A percentile compares a stretch with the other conserved stretches of the same genome.
Conservation (phyloP, 1,140 invertebrate species). For the Dendrolimus punctatus region DNA sequence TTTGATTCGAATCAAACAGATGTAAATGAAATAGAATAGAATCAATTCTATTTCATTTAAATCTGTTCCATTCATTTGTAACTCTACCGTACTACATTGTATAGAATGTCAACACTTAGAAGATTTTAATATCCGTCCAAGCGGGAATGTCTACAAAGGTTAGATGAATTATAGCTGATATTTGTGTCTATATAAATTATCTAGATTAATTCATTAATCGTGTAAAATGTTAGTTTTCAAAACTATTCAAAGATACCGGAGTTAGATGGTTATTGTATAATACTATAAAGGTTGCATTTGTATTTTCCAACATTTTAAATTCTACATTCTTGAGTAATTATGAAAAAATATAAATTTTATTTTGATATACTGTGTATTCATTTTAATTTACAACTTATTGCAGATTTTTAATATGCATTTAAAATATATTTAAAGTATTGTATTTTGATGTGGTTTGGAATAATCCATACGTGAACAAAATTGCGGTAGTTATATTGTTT, state of each 20-base stretch:
- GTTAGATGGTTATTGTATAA: slow-evolving; percentile 8
- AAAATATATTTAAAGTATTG: too few species aligned
- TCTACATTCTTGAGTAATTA: too few species aligned
- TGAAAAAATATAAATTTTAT: too few species aligned
- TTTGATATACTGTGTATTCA: too few species aligned
- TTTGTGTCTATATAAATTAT: slow-evolving; percentile 27
- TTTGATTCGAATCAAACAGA: too few species aligned
- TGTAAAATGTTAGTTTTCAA: slow-evolving; percentile 23
- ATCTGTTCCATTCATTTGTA: not conserved
- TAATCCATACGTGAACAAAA: too few species aligned
- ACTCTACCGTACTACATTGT: slow-evolving; percentile 11
- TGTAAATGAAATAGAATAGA: too few species aligned
- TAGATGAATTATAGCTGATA: slow-evolving; percentile 28
- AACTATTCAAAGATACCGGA: slow-evolving; percentile 28
- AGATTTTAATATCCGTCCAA: slow-evolving; percentile 44
- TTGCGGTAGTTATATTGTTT: too few species aligned
- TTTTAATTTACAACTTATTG: too few species aligned
- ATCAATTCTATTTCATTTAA: not conserved
- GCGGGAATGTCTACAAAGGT: slow-evolving; percentile 38
- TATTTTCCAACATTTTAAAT: too few species aligned
- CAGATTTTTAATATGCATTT: too few species aligned
- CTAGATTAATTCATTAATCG: slow-evolving; percentile 26
- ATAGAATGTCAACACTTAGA: slow-evolving; percentile 22
- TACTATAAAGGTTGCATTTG: slow-evolving; percentile 6
- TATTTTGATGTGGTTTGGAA: too few species aligned